Percentiles rank a stretch among this genome's conserved stretches.
Conservation (phyloP, 2,797 vertebrate species). For the Pogoniulus pusillus region DNA sequence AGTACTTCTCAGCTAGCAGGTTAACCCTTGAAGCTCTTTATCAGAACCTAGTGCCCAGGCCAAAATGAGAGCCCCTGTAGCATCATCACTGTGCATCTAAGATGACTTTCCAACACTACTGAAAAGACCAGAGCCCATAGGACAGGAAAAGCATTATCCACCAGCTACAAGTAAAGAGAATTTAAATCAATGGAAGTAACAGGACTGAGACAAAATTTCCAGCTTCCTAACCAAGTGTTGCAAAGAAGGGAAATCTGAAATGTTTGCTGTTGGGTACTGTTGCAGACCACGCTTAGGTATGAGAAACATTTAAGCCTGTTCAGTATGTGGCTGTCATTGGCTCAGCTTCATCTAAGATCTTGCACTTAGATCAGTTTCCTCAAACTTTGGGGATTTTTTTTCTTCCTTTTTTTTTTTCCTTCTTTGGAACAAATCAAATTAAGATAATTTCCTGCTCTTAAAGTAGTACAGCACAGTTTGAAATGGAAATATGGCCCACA, state of each 20-base stretch:
- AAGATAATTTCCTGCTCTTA: slow-evolving; percentile 17
- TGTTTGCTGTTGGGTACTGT: neutral
- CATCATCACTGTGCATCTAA: neutral
- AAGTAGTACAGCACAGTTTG: neutral
- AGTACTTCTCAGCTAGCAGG: neutral
- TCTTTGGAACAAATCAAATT: neutral
- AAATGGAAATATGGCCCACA: neutral
- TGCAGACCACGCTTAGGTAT: fast-evolving
- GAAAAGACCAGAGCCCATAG: neutral
- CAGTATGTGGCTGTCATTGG: fast-evolving
- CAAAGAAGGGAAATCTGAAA: neutral
- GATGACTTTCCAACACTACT: neutral
- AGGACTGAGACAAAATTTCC: neutral
- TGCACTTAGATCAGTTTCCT: neutral
- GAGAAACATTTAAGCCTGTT: neutral
- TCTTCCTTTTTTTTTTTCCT: no score
- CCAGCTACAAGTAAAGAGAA: neutral
- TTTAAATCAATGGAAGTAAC: neutral
- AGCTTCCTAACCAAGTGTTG: neutral
- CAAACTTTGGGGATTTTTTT: neutral
- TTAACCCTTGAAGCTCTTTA: neutral
- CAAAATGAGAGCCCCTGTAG: neutral
- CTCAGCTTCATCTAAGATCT: neutral
- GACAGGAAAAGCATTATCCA: no score
- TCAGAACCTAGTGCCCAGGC: fast-evolving